Conservation (phyloP, 2,888 invertebrate genomes). For the Polietes domitor region DNA sequence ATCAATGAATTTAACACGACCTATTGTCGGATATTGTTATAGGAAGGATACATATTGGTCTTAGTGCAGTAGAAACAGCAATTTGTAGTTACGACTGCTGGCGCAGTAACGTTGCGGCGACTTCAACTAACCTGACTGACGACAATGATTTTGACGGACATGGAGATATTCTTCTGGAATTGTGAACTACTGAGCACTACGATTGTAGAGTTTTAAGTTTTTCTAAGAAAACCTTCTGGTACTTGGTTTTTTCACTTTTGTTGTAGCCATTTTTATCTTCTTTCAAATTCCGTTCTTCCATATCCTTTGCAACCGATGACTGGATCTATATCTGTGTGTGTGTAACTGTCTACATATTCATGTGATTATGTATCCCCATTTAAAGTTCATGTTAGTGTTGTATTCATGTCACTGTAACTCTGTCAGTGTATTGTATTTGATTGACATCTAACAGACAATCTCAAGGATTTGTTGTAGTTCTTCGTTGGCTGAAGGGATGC, state of each 20-base stretch:
- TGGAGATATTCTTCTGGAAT: too few species aligned
- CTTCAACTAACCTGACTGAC: too few species aligned
- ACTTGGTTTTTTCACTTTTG: conserved; percentile 12
- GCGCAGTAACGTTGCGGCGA: too few species aligned
- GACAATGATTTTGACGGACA: too few species aligned
- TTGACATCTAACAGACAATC: conserved; percentile 58
- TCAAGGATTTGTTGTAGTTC: conserved; percentile 49
- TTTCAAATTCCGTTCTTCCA: neutral
- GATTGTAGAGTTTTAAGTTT: conserved; percentile 24
- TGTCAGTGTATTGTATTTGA: conserved; percentile 49
- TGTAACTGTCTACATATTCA: neutral
- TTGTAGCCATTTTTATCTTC: neutral
- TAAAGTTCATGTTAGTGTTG: conserved; percentile 19
- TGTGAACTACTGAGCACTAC: neutral
- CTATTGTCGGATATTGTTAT: too few species aligned
- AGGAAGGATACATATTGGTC: too few species aligned
- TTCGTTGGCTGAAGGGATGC: conserved; percentile 6
- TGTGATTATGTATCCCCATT: neutral
- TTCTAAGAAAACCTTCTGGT: conserved; percentile 1
- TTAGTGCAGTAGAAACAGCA: too few species aligned
- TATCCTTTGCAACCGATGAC: neutral
- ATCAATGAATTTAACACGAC: too few species aligned
- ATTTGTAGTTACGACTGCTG: too few species aligned
- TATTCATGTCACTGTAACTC: neutral
- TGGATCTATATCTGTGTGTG: neutral